These are phyloP conservation scores for Hylomyscus alleni DNA, from an alignment of 2,797 vertebrate genomes.

Conservation along the genomic window DNA sequence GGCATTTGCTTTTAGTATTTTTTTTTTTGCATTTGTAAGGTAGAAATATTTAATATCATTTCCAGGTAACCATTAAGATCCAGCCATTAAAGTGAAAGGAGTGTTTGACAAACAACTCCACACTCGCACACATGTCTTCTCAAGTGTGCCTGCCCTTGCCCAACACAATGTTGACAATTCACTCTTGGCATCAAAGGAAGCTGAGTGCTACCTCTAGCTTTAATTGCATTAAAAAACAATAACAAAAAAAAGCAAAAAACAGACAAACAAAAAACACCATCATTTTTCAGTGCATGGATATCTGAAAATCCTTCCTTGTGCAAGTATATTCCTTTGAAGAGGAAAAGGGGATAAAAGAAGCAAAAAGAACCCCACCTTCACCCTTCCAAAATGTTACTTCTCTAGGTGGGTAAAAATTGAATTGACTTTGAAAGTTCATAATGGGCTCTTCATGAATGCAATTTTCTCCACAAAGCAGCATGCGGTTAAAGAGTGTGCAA, in stretches of 20 bases:
- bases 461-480: constrained; percentile 95
- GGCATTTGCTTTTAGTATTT: neutral
- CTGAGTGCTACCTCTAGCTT: constrained; percentile 91
- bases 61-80: constrained; percentile 84
- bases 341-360: constrained; percentile 67
- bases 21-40: neutral
- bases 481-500: constrained; percentile 95
- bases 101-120: constrained; percentile 86
- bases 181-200: constrained; percentile 87
- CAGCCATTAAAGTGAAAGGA: constrained; percentile 86
- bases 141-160: constrained; percentile 81
- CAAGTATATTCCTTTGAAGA: constrained; percentile 87
- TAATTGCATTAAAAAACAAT: constrained; percentile 84
- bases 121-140: constrained; percentile 76
- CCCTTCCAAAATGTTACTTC: constrained; percentile 83
- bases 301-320: constrained; percentile 88
- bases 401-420: constrained; percentile 86
- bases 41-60: constrained; percentile 85
- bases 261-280: constrained; percentile 82
- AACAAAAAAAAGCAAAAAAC: constrained; percentile 68
- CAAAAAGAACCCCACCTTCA: constrained; percentile 81
- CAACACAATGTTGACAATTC: constrained; percentile 84
- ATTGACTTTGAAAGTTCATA: constrained; percentile 89
- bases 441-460: constrained; percentile 92
- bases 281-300: constrained; percentile 91